These are phyloP conservation scores for Cacatua alba DNA, from an alignment of 2,113 vertebrate species.

Conservation along the genomic window DNA sequence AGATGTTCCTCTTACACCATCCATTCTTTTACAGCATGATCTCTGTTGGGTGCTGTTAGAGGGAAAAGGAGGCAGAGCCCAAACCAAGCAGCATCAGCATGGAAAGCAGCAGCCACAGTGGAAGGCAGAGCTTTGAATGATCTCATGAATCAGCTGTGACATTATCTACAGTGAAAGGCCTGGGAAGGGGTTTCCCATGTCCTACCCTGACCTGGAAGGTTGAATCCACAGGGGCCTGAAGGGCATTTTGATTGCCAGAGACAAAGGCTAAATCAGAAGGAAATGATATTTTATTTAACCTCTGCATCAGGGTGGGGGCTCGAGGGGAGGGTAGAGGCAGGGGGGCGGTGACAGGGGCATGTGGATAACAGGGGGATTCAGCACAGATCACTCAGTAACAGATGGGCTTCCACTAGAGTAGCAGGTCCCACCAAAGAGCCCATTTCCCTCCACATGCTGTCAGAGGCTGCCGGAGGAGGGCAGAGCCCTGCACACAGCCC, in stretches of 20 bases:
- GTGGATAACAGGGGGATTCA: conserved; percentile 42
- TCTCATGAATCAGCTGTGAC: conserved; percentile 65
- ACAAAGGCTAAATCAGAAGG: conserved; percentile 72
- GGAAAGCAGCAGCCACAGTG: background rate
- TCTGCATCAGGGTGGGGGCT: conserved; percentile 4
- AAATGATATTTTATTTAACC: conserved; percentile 75
- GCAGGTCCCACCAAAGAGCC: background rate
- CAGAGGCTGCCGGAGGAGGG: background rate
- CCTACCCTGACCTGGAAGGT: conserved; percentile 65
- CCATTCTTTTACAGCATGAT: background rate
- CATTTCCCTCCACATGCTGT: background rate
- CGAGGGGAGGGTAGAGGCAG: background rate
- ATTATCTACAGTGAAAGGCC: conserved; percentile 71
- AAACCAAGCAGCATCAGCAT: background rate
- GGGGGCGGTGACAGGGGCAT: background rate
- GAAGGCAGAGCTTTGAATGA: conserved; percentile 28
- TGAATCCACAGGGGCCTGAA: conserved; percentile 56
- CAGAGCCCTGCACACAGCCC: background rate
- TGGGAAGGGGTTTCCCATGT: conserved; percentile 74
- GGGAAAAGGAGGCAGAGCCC: background rate
- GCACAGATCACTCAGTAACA: conserved; percentile 55
- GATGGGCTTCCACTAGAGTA: conserved; percentile 51
- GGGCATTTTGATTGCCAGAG: conserved; percentile 66
- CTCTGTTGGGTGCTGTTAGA: background rate
- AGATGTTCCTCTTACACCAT: background rate